Evolutionary conservation across 2,797 vertebrate species (phyloP), one percentile per base, ranked within the genome.

Genomic region (Perodicticus potto): DNA sequence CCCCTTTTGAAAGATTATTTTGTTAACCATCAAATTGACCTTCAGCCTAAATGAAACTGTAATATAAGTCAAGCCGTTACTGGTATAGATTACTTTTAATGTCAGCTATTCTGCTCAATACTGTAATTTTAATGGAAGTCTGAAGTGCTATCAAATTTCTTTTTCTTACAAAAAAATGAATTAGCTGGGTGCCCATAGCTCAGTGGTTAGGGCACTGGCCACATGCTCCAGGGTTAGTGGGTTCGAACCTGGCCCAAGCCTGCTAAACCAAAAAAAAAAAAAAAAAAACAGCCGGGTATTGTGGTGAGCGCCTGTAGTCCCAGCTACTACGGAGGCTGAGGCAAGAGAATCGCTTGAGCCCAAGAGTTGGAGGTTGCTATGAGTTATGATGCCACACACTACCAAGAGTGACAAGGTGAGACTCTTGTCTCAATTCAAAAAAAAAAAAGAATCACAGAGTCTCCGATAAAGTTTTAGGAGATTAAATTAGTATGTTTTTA

Each of bases 1-100:
- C 14, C 67, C 37, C 57, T 91, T 87, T 55, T 53, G 86, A 92
- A 73, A 86, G 70, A n/a, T 74, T 55, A 49, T 61, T 94, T 96
- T 88, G 37, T 82, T 77, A 25, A 94, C 83, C 34, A 63, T 70
- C 63, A 77, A 37, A 53, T 20, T 63, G 49, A 90, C 49, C 80
- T 73, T 45, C 11, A 77, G n/a, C n/a, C 40, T 86, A 34, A 91
- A 93, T 65, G 73, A 86, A 93, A 69, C 55, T 92, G 7, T 86
- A 55, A 80, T 59, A 32, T 93, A 85, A 87, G 22, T 70, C 40
- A 89, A 63, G 34, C 61, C 53, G 27, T 92, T 16, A 20, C 69
- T 32, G 49, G 14, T 37, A 32, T 45, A 49, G 8, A 77, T 70
- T 43, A 55, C 4, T 57, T 65, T 88, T 78, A 63, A 70, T 65